These are phyloP conservation scores for Plebejus argus DNA, from an alignment of 2,888 invertebrate genomes.

Conservation along the genomic window DNA sequence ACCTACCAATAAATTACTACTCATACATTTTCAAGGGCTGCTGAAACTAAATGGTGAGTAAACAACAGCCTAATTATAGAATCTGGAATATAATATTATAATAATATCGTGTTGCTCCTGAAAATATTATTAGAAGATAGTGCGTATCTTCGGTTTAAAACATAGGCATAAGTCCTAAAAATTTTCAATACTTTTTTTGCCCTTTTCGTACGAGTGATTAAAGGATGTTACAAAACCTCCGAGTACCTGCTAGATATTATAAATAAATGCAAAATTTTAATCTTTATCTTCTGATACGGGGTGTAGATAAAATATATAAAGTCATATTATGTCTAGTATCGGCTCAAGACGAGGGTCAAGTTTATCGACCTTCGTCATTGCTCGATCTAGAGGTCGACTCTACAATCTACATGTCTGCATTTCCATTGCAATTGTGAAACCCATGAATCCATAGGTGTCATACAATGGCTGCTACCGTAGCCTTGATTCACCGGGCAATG, in stretches of 20 bases:
- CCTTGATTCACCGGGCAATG: not conserved
- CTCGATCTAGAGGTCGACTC: not conserved
- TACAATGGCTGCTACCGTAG: not conserved
- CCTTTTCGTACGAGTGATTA: too few species aligned
- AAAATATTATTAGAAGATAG: too few species aligned
- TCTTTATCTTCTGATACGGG: conserved; percentile 5
- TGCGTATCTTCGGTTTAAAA: too few species aligned
- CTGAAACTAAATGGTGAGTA: too few species aligned
- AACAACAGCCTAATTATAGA: too few species aligned
- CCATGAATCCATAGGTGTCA: not conserved
- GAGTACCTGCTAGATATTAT: not conserved
- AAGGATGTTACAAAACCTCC: not conserved
- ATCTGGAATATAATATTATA: too few species aligned
- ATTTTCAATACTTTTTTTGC: too few species aligned
- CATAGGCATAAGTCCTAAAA: too few species aligned
- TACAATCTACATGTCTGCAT: not conserved
- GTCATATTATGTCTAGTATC: not conserved
- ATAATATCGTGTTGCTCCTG: too few species aligned
- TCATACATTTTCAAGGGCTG: too few species aligned
- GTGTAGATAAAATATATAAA: not conserved
- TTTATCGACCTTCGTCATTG: conserved; percentile 1
- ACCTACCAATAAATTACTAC: too few species aligned
- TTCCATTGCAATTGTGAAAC: not conserved
- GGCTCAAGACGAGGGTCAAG: not conserved
- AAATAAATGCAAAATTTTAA: not conserved